Base-by-base conservation (phyloP, 2,888 invertebrate genomes). In the Creontiades dilutus region DNA sequence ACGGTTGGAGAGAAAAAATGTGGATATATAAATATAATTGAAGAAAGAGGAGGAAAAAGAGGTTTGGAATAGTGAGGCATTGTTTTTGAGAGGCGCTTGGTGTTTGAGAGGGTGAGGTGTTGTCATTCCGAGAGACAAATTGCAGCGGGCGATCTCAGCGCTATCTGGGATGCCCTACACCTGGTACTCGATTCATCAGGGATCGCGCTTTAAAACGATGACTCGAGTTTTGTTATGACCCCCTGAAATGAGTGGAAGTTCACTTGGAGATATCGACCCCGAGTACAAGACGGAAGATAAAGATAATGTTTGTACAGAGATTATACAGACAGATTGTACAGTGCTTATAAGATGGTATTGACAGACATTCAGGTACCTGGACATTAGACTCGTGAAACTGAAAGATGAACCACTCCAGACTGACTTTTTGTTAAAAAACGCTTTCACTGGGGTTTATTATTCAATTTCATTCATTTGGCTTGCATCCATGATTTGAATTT, bases 51-150 rank as follows among this genome's bases (percentile, higher is more conserved):
- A n/a, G 57, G 57, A 57, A 57, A 68, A 68, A 19, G 13, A 23
- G 27, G 68, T 68, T 68, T 12, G 68, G 68, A 23, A 68, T 68
- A 68, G 68, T 68, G 27, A 23, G 68, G 68, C 68, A 68, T 68
- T 68, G 68, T 68, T 68, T 68, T 68, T 68, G 68, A 68, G 68
- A 68, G 68, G 68, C 68, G 27, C 23, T 68, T 68, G 68, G 68
- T 68, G 68, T 13, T 23, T 23, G 68, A 68, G 68, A 68, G 68
- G 68, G 9, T 48, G 48, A 48, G 48, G 61, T 61, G 61, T 61
- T 61, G 61, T 61, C 61, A 61, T 61, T 61, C 61, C 23, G 19
- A 2, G 61, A 61, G 61, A 61, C 61, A 61, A 61, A 61, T 61
- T 61, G 61, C 61, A 61, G 61, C 61, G 19, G 61, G 61, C 61